Conservation (phyloP, 2,888 invertebrate genomes). For the Odontomyia ornata region DNA sequence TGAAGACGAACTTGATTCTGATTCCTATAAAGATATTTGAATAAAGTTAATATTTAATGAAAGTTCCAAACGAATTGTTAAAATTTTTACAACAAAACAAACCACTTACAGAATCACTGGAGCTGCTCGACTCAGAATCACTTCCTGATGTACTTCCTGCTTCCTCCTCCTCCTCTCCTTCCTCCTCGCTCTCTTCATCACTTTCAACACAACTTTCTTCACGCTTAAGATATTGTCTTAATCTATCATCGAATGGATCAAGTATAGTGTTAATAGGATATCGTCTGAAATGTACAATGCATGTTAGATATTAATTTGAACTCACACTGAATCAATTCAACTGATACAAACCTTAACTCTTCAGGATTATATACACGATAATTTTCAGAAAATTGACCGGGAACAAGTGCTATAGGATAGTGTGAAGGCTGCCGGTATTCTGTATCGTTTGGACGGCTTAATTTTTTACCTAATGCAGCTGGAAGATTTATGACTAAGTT, state of each 20-base stretch:
- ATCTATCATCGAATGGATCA: slow-evolving; percentile 50
- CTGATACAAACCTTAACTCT: slow-evolving; percentile 72
- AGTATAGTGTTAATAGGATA: slow-evolving; percentile 92
- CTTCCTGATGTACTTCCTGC: slow-evolving; percentile 50
- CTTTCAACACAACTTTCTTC: slow-evolving; percentile 60
- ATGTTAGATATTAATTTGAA: too few relatives aligned
- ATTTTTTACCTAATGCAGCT: slow-evolving; percentile 64
- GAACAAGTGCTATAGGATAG: slow-evolving; percentile 93
- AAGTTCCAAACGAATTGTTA: too few relatives aligned
- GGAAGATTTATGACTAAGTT: slow-evolving; percentile 87
- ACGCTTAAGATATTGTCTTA: slow-evolving; percentile 18
- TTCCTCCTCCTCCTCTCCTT: slow-evolving; percentile 54
- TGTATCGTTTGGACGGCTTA: slow-evolving; percentile 55
- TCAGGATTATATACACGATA: slow-evolving; percentile 82
- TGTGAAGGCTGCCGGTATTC: slow-evolving; percentile 64
- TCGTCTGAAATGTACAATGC: slow-evolving; percentile 72
- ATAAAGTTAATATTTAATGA: too few relatives aligned
- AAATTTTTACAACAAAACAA: too few relatives aligned
- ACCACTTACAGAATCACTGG: slow-evolving; percentile 51
- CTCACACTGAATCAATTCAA: slow-evolving; percentile 5
- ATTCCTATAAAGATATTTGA: slow-evolving; percentile 48
- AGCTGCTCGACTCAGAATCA: slow-evolving; percentile 50
- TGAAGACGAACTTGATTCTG: slow-evolving; percentile 52
- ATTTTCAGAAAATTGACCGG: slow-evolving; percentile 94
- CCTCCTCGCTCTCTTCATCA: slow-evolving; percentile 59